Percentiles rank a stretch among this genome's conserved stretches.
phyloP scores from a whole-genome alignment of 2,797 vertebrate species.

The Sebastes hopkinsi region DNA sequence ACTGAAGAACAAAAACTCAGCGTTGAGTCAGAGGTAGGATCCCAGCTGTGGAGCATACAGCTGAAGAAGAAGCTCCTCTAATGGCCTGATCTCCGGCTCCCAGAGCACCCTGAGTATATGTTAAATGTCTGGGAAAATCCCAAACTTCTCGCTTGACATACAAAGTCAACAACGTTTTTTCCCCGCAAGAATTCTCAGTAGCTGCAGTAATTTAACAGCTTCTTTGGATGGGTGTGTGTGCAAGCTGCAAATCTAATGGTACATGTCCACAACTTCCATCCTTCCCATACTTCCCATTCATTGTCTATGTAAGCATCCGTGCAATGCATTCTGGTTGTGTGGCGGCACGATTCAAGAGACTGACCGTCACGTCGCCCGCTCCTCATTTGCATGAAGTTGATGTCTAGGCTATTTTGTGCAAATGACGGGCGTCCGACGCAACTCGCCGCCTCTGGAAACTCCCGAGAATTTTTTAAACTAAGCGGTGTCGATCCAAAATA shows the following conservation, averaged over 20 bases:
- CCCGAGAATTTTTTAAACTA: too few species aligned
- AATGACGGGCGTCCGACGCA: too few species aligned
- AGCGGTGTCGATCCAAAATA: too few species aligned
- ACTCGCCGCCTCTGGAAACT: too few species aligned
- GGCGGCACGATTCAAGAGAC: not conserved
- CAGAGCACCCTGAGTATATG: constrained; percentile 27
- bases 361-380: not conserved
- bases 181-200: constrained; percentile 44
- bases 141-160: constrained; percentile 34
- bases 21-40: not conserved
- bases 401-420: too few species aligned
- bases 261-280: not conserved
- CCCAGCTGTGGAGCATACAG: constrained; percentile 10
- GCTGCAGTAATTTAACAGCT: constrained; percentile 33
- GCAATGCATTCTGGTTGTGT: not conserved
- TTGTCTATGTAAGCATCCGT: not conserved
- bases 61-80: constrained; percentile 26
- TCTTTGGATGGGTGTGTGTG: constrained; percentile 25
- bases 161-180: constrained; percentile 60
- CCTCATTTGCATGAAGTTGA: not conserved
- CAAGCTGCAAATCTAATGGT: not conserved
- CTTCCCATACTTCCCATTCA: not conserved
- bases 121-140: constrained; percentile 60
- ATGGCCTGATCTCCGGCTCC: constrained; percentile 14
- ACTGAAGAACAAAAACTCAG: constrained; percentile 11